phyloP scores from a whole-genome alignment of 2,888 invertebrate species.

The Onthophagus sagittarius region DNA sequence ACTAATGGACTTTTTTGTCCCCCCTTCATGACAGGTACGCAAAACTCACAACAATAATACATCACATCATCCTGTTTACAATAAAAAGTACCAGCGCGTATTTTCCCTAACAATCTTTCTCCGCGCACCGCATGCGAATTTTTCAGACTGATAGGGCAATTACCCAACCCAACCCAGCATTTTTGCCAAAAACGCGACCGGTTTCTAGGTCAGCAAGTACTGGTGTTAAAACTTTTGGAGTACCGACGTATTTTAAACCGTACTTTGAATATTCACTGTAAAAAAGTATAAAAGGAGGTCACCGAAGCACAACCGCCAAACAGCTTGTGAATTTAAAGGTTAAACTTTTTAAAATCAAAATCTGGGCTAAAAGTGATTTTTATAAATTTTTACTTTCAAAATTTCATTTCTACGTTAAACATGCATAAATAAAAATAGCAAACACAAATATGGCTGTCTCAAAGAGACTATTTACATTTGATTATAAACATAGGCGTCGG shows the following conservation, averaged over 20 bases:
- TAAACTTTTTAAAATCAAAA: slow-evolving; percentile 1
- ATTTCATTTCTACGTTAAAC: no score
- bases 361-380: background rate
- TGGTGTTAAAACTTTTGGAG: background rate
- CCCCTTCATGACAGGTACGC: background rate
- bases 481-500: no score
- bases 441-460: no score
- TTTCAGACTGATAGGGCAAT: background rate
- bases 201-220: slow-evolving; percentile 2
- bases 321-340: slow-evolving; percentile 10
- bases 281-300: slow-evolving; percentile 4
- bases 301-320: background rate
- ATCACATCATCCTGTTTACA: background rate
- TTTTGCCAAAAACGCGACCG: background rate
- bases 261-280: slow-evolving; percentile 9
- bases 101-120: background rate
- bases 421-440: no score
- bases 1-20: background rate
- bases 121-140: background rate
- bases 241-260: slow-evolving; percentile 8
- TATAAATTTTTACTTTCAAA: background rate
- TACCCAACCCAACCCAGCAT: background rate
- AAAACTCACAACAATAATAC: background rate
- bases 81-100: background rate
- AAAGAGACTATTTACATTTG: no score